These are phyloP conservation scores for Psephotus haematonotus DNA, from an alignment of 2,113 vertebrate species.

Conservation along the genomic window DNA sequence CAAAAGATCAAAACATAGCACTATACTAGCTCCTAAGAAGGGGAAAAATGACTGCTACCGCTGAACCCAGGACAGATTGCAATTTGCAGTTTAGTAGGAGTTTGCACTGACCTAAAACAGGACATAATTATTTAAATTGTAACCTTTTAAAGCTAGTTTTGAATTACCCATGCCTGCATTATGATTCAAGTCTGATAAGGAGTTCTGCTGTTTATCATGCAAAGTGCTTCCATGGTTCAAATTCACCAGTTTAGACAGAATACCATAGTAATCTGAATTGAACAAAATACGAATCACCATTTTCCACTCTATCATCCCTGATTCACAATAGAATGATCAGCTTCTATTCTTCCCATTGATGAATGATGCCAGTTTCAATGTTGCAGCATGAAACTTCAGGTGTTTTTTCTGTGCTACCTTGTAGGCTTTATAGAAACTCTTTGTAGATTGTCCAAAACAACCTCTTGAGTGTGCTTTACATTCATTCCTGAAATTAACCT, in stretches of 20 bases:
- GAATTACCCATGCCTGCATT: slow-evolving; percentile 17
- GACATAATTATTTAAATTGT: background rate
- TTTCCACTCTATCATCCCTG: background rate
- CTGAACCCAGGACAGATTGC: no score
- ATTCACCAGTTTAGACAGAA: slow-evolving; percentile 6
- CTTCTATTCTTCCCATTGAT: background rate
- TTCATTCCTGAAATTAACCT: background rate
- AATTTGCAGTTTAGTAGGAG: background rate
- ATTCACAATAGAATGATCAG: slow-evolving; percentile 12
- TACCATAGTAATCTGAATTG: background rate
- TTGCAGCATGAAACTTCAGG: background rate
- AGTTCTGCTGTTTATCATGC: slow-evolving; percentile 23
- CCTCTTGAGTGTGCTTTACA: background rate
- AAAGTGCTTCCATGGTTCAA: slow-evolving; percentile 9
- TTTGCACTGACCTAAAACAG: slow-evolving; percentile 29
- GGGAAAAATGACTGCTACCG: no score
- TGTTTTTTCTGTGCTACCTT: background rate
- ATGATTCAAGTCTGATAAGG: slow-evolving; percentile 5
- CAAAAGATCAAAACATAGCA: no score
- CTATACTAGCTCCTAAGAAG: no score
- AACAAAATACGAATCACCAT: slow-evolving; percentile 17
- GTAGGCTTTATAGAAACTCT: background rate
- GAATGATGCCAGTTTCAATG: background rate
- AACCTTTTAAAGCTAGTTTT: slow-evolving; percentile 1
- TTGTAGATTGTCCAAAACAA: background rate